Percentiles rank a stretch among this genome's conserved stretches.
phyloP scores from a whole-genome alignment of 2,113 vertebrate genomes.

The Vidua macroura region DNA sequence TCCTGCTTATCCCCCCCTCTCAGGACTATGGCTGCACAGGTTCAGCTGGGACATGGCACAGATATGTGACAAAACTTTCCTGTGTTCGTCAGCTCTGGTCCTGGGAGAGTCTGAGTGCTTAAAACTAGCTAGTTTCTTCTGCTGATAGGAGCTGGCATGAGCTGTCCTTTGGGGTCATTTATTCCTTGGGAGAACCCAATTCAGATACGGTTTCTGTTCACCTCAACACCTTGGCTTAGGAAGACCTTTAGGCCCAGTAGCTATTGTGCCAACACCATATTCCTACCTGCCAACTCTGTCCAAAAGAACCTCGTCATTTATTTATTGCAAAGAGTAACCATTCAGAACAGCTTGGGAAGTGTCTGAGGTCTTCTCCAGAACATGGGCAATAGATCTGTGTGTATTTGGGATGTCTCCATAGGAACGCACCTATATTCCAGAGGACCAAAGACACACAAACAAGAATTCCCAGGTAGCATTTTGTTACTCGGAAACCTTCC shows the following conservation, averaged over 20 bases:
- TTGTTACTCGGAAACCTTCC: slow-evolving; percentile 91
- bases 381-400: neutral
- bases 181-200: neutral
- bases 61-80: neutral
- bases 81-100: accelerated
- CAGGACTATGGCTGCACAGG: neutral
- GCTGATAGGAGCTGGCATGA: neutral
- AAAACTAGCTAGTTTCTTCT: neutral
- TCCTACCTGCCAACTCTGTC: neutral
- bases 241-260: neutral
- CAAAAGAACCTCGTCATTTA: neutral
- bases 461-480: slow-evolving; percentile 81
- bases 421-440: slow-evolving; percentile 84
- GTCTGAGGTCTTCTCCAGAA: neutral
- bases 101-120: neutral
- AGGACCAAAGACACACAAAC: slow-evolving; percentile 78
- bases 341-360: neutral
- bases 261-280: accelerated
- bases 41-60: neutral
- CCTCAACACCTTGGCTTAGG: neutral
- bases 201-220: neutral
- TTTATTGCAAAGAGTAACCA: neutral
- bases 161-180: neutral
- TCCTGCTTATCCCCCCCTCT: neutral
- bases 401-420: slow-evolving; percentile 42